Percentiles rank a stretch among this genome's conserved stretches.
Evolutionary conservation across 2,888 invertebrate genomes (phyloP).

Genomic region (Drosophila niveifrons): DNA sequence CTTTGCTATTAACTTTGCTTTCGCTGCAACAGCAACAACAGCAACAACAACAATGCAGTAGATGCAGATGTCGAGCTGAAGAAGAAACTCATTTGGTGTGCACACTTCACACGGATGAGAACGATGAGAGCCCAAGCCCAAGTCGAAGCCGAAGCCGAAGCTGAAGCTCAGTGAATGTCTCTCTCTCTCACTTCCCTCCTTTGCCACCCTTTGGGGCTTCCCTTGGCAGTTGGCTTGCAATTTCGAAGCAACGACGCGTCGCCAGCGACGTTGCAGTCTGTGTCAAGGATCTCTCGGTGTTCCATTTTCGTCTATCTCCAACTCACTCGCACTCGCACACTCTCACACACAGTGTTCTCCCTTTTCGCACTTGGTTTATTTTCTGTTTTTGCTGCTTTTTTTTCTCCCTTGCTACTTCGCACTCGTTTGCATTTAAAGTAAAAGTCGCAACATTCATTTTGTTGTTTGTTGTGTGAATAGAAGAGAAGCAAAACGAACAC

Average conservation of each 20-base stretch:
- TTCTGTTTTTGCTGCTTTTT: neutral
- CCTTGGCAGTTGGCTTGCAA: constrained; percentile 38
- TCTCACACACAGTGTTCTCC: neutral
- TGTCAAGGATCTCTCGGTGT: constrained; percentile 70
- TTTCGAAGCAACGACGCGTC: constrained; percentile 36
- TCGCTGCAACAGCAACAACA: constrained; percentile 11
- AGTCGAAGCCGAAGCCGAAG: neutral
- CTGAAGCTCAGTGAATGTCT: neutral
- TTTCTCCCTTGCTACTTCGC: constrained; percentile 12
- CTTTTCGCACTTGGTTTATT: neutral
- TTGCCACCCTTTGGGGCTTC: neutral
- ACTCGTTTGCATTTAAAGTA: constrained; percentile 64
- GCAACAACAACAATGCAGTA: constrained; percentile 1
- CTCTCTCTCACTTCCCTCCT: neutral
- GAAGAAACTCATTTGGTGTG: constrained; percentile 66
- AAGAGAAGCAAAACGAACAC: neutral
- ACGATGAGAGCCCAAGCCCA: neutral
- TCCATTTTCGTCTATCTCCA: constrained; percentile 39
- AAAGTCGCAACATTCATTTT: constrained; percentile 58
- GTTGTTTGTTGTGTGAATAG: constrained; percentile 30
- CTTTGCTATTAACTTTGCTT: constrained; percentile 64
- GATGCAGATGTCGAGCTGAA: constrained; percentile 7
- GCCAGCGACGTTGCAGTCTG: constrained; percentile 45
- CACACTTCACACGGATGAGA: constrained; percentile 57
- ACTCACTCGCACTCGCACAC: neutral